A percentile compares a stretch with the other conserved stretches of the same genome.
Conservation (phyloP, 2,113 vertebrate species). For the Lethenteron camtschaticum region DNA sequence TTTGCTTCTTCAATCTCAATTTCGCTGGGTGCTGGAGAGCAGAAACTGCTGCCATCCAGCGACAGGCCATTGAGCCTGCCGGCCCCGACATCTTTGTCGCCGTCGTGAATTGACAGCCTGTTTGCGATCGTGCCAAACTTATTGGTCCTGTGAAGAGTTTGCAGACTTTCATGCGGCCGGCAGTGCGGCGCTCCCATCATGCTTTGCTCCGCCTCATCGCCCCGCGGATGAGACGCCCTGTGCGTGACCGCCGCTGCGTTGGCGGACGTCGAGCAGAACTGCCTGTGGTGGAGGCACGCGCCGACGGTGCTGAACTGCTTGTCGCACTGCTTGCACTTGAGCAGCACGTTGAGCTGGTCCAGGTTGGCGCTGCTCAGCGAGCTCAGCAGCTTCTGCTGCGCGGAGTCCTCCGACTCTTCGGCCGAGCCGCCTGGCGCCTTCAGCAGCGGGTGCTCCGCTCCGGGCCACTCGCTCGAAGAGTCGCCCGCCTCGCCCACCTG, state of each 20-base stretch:
- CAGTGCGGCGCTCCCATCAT: no score
- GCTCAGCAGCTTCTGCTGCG: constrained; percentile 52
- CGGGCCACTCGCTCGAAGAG: no score
- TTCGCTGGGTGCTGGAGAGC: background rate
- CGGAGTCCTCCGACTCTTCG: constrained; percentile 18
- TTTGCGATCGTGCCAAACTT: no score
- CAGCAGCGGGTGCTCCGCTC: no score
- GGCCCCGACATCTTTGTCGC: background rate
- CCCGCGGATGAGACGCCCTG: no score
- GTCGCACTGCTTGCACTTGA: constrained; percentile 86
- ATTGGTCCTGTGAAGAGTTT: no score
- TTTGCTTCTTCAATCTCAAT: constrained; percentile 70
- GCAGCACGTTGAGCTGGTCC: constrained; percentile 73
- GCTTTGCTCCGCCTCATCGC: no score
- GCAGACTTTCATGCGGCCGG: no score
- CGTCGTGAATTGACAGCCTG: background rate
- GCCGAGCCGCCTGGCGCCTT: no score
- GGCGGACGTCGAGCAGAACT: constrained; percentile 17
- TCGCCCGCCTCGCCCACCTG: no score
- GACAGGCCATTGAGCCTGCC: constrained; percentile 2
- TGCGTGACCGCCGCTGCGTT: no score
- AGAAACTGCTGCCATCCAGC: background rate
- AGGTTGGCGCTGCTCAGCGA: constrained; percentile 64
- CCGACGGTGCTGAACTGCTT: constrained; percentile 75
- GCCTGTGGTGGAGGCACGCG: constrained; percentile 74